Base-by-base conservation (phyloP, 2,888 invertebrate genomes). In the Hoplodrina ambigua region DNA sequence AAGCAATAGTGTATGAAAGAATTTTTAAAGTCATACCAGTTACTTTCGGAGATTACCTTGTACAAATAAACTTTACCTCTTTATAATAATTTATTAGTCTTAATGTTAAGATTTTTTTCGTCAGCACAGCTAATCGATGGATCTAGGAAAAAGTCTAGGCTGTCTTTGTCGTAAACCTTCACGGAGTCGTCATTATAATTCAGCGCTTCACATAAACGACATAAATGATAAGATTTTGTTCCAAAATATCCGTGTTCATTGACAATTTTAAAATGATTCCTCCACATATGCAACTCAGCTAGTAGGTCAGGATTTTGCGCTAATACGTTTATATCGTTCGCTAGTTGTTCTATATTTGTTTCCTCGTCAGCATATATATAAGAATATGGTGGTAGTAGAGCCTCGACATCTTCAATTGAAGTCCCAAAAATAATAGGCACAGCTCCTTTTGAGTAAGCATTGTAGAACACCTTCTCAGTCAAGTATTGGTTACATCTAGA, bases 211-310 rank as follows among this genome's bases (percentile, higher is more conserved):
- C 97, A 97, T 11, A 97, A 86, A 66, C 97, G 96, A 84, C 97
- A 97, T 73, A 96, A 96, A 85, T 97, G 97, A 63, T 89, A 93
- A 0, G 97, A 97, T 13, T 89, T 89, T 0, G 96, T 95, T 17
- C 96, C 95, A 83, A 97, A 97, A 86, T 97, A 97, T 0, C 97
- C 97, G 85, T 97, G 97, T 83, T 97, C 97, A 81, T 97, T 97
- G 0, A 96, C 63, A 0, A 97, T 92, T 70, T 93, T 85, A 85
- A 96, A 97, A 70, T 96, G 70, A 30, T 89, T 91, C 70, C 97
- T 96, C 97, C 97, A 97, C 62, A 89, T 82, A 76, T 97, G 97
- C 80, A 94, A 97, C 1, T 88, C 84, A 0, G 93, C 82, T 44
- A 94, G 78, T 77, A 92, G 94, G 20, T 96, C 89, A 10, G 81